Evolutionary conservation across 2,888 invertebrate species (phyloP).

Genomic region (Conchocele bisecta): DNA sequence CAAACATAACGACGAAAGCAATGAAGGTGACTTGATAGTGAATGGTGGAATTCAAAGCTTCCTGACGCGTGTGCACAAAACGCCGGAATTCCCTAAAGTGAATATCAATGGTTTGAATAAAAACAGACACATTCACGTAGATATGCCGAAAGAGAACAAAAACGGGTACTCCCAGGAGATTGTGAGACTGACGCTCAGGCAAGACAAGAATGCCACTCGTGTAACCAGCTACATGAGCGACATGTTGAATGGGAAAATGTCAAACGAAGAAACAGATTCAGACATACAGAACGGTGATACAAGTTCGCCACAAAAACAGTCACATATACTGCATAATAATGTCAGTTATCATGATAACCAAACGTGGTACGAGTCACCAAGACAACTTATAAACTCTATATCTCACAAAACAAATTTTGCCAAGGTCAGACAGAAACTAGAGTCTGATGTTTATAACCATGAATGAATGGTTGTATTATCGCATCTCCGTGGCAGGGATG

Average conservation of each 20-base stretch:
- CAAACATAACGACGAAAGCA: background rate
- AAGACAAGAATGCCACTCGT: conserved; percentile 67
- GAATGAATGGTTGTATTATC: too few species aligned
- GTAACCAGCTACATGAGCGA: conserved; percentile 73
- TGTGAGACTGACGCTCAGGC: conserved; percentile 67
- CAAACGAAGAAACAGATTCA: background rate
- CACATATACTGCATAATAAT: background rate
- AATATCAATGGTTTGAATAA: background rate
- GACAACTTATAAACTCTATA: conserved; percentile 32
- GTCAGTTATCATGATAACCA: conserved; percentile 2
- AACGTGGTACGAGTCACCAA: conserved; percentile 30
- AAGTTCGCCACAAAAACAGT: background rate
- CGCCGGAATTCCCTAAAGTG: conserved; percentile 33
- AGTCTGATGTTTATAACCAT: conserved; percentile 5
- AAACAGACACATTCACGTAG: conserved; percentile 46
- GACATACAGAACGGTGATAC: background rate
- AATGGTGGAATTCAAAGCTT: background rate
- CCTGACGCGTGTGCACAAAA: conserved; percentile 7
- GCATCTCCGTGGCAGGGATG: too few species aligned
- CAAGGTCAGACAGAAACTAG: conserved; percentile 38
- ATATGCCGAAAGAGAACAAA: conserved; percentile 54
- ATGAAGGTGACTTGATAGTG: background rate
- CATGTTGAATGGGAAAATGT: conserved; percentile 44
- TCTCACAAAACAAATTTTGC: conserved; percentile 42
- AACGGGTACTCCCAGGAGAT: conserved; percentile 56